Conservation (phyloP, 2,113 vertebrate genomes). For the Dicentrarchus labrax region DNA sequence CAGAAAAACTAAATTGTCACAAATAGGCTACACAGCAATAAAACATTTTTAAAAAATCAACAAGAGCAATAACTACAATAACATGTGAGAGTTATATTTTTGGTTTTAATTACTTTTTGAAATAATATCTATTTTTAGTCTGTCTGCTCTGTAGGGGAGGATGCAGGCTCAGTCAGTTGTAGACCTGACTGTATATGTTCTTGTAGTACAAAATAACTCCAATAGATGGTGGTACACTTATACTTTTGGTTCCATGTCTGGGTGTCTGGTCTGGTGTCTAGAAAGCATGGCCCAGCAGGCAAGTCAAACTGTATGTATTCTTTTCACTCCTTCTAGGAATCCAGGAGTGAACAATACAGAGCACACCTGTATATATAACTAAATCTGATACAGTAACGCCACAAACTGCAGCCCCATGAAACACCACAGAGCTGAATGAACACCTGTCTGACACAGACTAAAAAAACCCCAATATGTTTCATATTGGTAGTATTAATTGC, state of each 20-base stretch:
- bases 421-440: background rate
- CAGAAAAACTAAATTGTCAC: no score
- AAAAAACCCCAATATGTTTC: background rate
- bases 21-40: no score
- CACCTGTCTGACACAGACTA: background rate
- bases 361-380: conserved; percentile 7
- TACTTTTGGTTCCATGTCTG: background rate
- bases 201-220: conserved; percentile 44
- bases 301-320: background rate
- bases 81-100: no score
- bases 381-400: background rate
- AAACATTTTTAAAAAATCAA: no score
- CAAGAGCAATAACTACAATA: no score
- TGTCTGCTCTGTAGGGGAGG: no score
- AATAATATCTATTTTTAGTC: no score
- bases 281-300: conserved; percentile 55
- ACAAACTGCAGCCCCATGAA: background rate
- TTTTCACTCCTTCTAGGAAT: conserved; percentile 22
- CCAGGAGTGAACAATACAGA: conserved; percentile 12
- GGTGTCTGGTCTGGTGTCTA: conserved; percentile 42
- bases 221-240: conserved; percentile 64
- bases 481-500: background rate
- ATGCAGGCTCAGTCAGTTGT: background rate
- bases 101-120: no score
- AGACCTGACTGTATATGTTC: background rate